Evolutionary conservation across 2,797 vertebrate species (phyloP).

Genomic region (Buphagus erythrorhynchus): DNA sequence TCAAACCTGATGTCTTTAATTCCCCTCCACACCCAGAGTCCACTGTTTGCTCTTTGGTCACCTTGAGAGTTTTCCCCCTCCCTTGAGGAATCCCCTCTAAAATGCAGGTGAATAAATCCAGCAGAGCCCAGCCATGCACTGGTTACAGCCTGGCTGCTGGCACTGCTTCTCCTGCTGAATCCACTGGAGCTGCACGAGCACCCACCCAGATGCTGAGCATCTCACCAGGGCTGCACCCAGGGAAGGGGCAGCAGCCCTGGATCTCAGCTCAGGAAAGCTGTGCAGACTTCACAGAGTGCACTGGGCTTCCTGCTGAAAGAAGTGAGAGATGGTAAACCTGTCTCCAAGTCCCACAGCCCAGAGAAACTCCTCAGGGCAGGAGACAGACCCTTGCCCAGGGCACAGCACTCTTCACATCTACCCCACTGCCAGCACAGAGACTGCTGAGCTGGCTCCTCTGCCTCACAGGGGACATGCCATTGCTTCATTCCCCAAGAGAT

Average conservation of each 20-base stretch:
- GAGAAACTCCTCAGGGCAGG: background rate
- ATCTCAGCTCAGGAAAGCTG: background rate
- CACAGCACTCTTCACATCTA: background rate
- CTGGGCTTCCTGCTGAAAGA: background rate
- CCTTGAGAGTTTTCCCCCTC: background rate
- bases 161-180: background rate
- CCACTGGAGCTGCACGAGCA: rapidly evolving
- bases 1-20: background rate
- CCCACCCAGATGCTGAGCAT: rapidly evolving
- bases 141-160: background rate
- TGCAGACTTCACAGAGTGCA: background rate
- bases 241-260: rapidly evolving
- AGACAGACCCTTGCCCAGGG: background rate
- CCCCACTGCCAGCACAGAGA: background rate
- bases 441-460: background rate
- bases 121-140: background rate
- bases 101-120: background rate
- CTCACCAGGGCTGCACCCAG: background rate
- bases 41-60: background rate
- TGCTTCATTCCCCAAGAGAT: background rate
- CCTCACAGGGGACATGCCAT: background rate
- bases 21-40: background rate
- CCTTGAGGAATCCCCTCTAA: background rate
- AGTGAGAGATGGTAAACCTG: background rate
- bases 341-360: background rate